Conservation (phyloP, 2,113 vertebrate species). For the Nesoenas mayeri region DNA sequence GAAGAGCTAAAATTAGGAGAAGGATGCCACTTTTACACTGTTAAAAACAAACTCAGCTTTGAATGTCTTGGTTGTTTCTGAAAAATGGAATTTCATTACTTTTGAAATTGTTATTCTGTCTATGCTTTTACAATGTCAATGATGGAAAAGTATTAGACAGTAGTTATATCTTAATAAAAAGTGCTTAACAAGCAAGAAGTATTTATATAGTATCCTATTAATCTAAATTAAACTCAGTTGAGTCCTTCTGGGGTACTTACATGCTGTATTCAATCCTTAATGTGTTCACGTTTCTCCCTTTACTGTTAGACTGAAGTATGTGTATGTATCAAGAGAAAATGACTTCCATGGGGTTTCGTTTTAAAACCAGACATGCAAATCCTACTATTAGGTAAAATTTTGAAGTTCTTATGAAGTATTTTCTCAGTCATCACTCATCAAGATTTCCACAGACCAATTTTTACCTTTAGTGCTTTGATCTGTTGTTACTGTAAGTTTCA, state of each 20-base stretch:
- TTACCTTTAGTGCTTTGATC: background rate
- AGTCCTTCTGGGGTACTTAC: constrained; percentile 32
- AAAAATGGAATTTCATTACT: constrained; percentile 12
- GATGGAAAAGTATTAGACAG: constrained; percentile 41
- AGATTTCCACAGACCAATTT: background rate
- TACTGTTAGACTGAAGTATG: constrained; percentile 35
- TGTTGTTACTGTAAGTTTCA: background rate
- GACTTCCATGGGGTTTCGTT: background rate
- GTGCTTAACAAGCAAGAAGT: constrained; percentile 60
- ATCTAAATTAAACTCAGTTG: constrained; percentile 64
- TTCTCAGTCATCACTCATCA: background rate
- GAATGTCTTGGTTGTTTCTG: constrained; percentile 5
- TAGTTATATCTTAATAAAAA: constrained; percentile 65
- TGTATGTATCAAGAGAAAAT: constrained; percentile 39
- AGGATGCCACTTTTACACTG: background rate
- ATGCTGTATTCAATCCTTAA: constrained; percentile 43
- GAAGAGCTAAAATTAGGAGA: background rate
- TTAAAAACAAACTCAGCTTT: background rate
- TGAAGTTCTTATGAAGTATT: background rate
- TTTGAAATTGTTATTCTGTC: constrained; percentile 27
- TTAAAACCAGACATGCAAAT: constrained; percentile 23
- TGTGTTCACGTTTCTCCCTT: constrained; percentile 28
- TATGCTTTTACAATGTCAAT: constrained; percentile 26
- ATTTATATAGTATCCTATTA: constrained; percentile 60
- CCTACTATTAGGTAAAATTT: constrained; percentile 14